Base-by-base conservation (phyloP, 2,797 vertebrate species). In the Chelonia mydas region DNA sequence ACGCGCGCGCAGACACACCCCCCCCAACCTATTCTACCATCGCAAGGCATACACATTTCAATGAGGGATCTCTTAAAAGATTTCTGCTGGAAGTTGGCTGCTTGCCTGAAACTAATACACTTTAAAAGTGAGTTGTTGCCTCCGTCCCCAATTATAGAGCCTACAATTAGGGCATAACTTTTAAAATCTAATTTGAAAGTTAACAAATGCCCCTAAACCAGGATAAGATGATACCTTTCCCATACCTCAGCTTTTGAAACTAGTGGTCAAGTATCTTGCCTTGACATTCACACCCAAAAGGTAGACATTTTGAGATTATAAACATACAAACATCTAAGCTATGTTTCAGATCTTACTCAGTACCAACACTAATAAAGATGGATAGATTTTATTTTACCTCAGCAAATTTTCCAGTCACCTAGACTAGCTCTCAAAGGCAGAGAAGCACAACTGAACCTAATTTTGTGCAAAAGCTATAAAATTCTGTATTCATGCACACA, bases 1-100 rank as follows among this genome's bases (percentile, higher is more conserved):
- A 0, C 1, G 0, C 16, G 41, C 45, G 41, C 1, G 0, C 15
- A 8, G 2, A 23, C 31, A 8, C 6, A 11, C 9, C 2, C 23
- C 27, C 6, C 15, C 11, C 2, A 9, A 2, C 25, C 25, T 7
- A 8, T 1, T 0, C 11, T 8, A 33, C 7, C 3, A 15, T 5
- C 3, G n/a, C 21, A 5, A 92, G 33, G 28, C 57, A 82, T 82
- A 27, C 2, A 9, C 65, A 31, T 19, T 15, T 33, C 84, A 57
- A 23, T 7, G 23, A 9, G 1, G 21, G n/a, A 6, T 1, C 5
- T 17, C 11, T 25, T 10, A 31, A 23, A 49, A 84, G 16, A 76
- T 9, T 50, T 59, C 11, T 1, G n/a, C 65, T 68, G 17, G 8
- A 68, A 21, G 65, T 23, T 37, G 37, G 21, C 33, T 55, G 49